Percentiles rank a stretch among this genome's conserved stretches.
Evolutionary conservation across 2,113 vertebrate genomes (phyloP).

Genomic region (Xyrauchen texanus): DNA sequence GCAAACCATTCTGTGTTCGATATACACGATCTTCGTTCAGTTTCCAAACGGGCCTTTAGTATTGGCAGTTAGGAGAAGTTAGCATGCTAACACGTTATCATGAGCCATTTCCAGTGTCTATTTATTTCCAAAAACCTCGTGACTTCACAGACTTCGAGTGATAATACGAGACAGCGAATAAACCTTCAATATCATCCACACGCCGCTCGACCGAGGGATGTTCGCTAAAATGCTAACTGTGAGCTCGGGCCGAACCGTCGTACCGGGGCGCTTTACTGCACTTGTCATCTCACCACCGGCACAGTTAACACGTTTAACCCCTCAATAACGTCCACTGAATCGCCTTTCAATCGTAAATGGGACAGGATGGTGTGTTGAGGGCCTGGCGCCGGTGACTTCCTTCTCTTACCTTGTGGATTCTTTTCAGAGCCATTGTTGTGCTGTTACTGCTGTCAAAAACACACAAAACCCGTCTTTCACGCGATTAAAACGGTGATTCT

Average conservation of each 20-base stretch:
- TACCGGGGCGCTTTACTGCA: conserved; percentile 44
- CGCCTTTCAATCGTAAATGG: neutral
- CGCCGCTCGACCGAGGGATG: neutral
- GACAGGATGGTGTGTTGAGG: conserved; percentile 45
- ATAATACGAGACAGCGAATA: neutral
- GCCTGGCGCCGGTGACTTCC: conserved; percentile 73
- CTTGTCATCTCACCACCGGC: conserved; percentile 29
- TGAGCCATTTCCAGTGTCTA: neutral
- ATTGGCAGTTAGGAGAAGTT: neutral
- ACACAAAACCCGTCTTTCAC: conserved; percentile 62
- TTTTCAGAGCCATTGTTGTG: conserved; percentile 93
- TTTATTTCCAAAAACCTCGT: too few relatives aligned
- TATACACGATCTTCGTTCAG: neutral
- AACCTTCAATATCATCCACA: neutral
- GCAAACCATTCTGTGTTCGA: neutral
- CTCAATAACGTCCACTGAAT: neutral
- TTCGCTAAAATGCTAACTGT: conserved; percentile 20
- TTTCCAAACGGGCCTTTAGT: conserved; percentile 32
- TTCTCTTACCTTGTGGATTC: conserved; percentile 90
- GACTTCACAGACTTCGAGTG: too few relatives aligned
- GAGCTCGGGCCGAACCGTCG: conserved; percentile 19
- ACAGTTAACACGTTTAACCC: neutral
- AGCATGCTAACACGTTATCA: conserved; percentile 38
- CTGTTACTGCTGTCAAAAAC: conserved; percentile 78
- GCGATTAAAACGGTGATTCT: conserved; percentile 77